These are phyloP conservation scores for Nomada ferruginata DNA, from an alignment of 2,888 invertebrate genomes.

Conservation along the genomic window DNA sequence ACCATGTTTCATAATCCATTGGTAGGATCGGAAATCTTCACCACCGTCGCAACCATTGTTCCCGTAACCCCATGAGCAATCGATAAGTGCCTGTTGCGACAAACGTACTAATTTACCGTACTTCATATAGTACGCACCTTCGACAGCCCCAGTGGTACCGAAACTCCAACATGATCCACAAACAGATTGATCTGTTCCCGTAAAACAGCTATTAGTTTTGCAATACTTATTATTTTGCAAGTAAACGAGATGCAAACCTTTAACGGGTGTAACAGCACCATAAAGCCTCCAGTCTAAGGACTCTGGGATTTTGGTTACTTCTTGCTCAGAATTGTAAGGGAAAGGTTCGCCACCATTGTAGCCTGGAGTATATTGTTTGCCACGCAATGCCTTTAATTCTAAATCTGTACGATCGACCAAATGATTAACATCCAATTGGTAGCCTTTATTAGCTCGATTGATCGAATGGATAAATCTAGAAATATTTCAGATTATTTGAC, in stretches of 20 bases:
- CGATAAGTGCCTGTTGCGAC: slow-evolving; percentile 97
- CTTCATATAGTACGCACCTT: slow-evolving; percentile 95
- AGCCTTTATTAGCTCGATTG: slow-evolving; percentile 91
- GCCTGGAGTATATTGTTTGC: slow-evolving; percentile 86
- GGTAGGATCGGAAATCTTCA: slow-evolving; percentile 97
- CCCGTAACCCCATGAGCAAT: slow-evolving; percentile 98
- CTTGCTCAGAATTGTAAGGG: slow-evolving; percentile 87
- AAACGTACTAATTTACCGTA: slow-evolving; percentile 92
- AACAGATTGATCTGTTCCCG: slow-evolving; percentile 94
- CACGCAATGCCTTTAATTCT: slow-evolving; percentile 91
- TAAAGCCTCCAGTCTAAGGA: slow-evolving; percentile 95
- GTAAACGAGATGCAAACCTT: slow-evolving; percentile 86
- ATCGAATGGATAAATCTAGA: slow-evolving; percentile 90
- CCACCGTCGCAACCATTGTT: slow-evolving; percentile 99
- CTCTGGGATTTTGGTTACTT: slow-evolving; percentile 88
- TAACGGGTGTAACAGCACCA: slow-evolving; percentile 97
- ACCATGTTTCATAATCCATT: slow-evolving; percentile 95
- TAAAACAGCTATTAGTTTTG: slow-evolving; percentile 1
- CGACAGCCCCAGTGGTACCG: slow-evolving; percentile 96
- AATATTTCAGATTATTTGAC: slow-evolving; percentile 7
- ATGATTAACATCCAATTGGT: slow-evolving; percentile 92
- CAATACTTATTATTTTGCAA: not conserved
- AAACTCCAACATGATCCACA: slow-evolving; percentile 99
- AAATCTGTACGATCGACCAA: slow-evolving; percentile 92
- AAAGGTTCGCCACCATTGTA: slow-evolving; percentile 93